Base-by-base conservation (phyloP, 1,140 invertebrate species). In the Portunus trituberculatus region DNA sequence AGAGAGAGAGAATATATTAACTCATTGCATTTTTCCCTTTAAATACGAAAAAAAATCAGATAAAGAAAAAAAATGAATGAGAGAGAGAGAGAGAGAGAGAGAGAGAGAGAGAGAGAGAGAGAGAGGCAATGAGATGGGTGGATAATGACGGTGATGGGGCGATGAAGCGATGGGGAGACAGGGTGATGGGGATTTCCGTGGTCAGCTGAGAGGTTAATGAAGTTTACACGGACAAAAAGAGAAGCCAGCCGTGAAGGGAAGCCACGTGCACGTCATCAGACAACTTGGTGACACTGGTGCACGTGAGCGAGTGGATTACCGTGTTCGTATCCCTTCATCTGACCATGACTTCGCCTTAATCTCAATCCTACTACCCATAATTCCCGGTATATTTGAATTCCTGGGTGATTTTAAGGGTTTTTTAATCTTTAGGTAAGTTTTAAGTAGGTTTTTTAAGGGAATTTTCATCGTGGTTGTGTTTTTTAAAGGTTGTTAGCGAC, bases 161-260 rank as follows among this genome's bases (percentile, higher is more conserved):
- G n/a, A n/a, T 12, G 20, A 59, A 10, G 12, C 1, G 52, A 59
- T 16, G 52, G 20, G 52, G 20, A 4, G 52, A 52, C 6, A 52
- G 48, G 48, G 48, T 7, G n/a, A n/a, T 6, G 52, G 52, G 67
- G 67, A 76, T 76, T 76, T 25, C 67, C 67, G 67, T 76, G 67
- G 67, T 76, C 67, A 76, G 67, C 67, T 76, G 67, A 76, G 67
- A 76, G n/a, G 67, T 20, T 76, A 76, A 76, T 76, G 67, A 76
- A 76, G 67, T 76, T 76, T 76, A 25, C 20, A 7, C 12, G 67
- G 67, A 76, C 67, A 76, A 76, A 76, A 76, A 76, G 67, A 76
- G 67, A 76, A 76, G 12, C 67, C 67, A 76, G 67, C 67, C 67
- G 67, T 76, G 67, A 76, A 20, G 67, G 67, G 67, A 76, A 76